Evolutionary conservation across 2,113 vertebrate species (phyloP).

Genomic region (Eretmochelys imbricata): DNA sequence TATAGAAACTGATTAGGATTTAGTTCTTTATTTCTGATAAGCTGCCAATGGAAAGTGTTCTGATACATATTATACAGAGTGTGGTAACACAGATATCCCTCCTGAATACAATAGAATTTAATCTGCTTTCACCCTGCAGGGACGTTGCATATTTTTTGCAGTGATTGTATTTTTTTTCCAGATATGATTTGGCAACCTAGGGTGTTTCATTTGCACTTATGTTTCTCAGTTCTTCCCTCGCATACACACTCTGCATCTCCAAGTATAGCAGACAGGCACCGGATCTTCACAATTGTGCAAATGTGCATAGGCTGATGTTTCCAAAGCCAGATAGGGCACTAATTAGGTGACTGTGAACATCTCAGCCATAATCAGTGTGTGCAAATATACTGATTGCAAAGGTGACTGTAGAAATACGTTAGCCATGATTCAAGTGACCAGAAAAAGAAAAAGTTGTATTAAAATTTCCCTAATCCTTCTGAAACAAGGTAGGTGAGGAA

Average conservation of each 20-base stretch:
- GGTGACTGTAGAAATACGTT: too few species aligned
- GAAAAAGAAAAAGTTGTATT: background rate
- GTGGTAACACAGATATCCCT: background rate
- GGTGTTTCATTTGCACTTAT: background rate
- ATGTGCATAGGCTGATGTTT: background rate
- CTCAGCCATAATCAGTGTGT: background rate
- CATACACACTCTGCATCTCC: background rate
- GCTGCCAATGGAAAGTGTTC: background rate
- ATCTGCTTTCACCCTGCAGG: background rate
- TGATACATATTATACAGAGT: background rate
- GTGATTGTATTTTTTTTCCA: background rate
- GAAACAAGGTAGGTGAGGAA: too few species aligned
- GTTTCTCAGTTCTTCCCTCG: background rate
- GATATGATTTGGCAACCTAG: background rate
- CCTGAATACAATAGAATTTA: background rate
- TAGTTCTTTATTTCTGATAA: background rate
- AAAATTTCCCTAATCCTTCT: background rate
- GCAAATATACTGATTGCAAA: background rate
- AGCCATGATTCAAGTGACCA: background rate
- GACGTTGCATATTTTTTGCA: background rate
- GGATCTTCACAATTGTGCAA: background rate
- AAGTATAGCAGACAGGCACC: too few species aligned
- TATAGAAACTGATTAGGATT: background rate
- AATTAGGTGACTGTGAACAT: background rate
- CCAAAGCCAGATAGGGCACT: background rate